A percentile compares a stretch with the other conserved stretches of the same genome.
phyloP scores from a whole-genome alignment of 1,140 invertebrate species.

The Zaprionus ornatus region DNA sequence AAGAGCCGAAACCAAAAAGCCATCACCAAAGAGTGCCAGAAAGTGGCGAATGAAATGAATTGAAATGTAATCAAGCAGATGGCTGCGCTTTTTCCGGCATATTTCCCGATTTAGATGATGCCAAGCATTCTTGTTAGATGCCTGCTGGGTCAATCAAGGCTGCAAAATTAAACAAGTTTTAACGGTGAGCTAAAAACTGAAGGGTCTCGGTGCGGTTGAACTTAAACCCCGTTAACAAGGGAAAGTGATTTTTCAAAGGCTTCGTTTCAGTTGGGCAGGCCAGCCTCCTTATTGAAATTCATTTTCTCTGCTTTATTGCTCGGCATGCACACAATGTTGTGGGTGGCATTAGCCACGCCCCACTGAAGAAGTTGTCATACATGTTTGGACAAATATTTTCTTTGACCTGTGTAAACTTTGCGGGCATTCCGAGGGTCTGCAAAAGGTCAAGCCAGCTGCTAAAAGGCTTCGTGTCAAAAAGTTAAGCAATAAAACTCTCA shows the following conservation, averaged over 20 bases:
- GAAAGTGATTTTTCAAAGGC: conserved; percentile 21
- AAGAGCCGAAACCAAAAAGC: conserved; percentile 1
- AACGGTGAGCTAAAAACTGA: conserved; percentile 37
- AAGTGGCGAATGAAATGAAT: conserved; percentile 40
- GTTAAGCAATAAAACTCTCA: conserved; percentile 67
- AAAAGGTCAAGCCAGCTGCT: conserved; percentile 60
- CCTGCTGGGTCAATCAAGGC: conserved; percentile 54
- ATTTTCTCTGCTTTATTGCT: conserved; percentile 48
- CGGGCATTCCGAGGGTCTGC: conserved; percentile 51
- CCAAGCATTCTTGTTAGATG: conserved; percentile 2
- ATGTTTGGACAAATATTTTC: conserved; percentile 69
- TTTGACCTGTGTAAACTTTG: conserved; percentile 75
- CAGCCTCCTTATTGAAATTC: conserved; percentile 26
- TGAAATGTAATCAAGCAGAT: conserved; percentile 75
- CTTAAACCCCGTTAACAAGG: conserved; percentile 22
- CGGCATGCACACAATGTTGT: conserved; percentile 42
- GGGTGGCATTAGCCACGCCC: conserved; percentile 42
- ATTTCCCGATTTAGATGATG: conserved; percentile 10
- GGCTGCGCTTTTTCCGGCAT: conserved; percentile 36
- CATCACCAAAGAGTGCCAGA: conserved; percentile 9
- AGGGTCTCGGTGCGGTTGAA: conserved; percentile 43
- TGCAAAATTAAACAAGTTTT: conserved; percentile 59
- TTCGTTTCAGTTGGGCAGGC: background rate
- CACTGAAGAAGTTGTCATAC: conserved; percentile 61
- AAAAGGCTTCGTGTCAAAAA: conserved; percentile 63